Percentiles rank a stretch among this genome's conserved stretches.
These are phyloP conservation scores for Idaea dimidiata DNA, from an alignment of 2,888 invertebrate genomes.

Conservation along the genomic window DNA sequence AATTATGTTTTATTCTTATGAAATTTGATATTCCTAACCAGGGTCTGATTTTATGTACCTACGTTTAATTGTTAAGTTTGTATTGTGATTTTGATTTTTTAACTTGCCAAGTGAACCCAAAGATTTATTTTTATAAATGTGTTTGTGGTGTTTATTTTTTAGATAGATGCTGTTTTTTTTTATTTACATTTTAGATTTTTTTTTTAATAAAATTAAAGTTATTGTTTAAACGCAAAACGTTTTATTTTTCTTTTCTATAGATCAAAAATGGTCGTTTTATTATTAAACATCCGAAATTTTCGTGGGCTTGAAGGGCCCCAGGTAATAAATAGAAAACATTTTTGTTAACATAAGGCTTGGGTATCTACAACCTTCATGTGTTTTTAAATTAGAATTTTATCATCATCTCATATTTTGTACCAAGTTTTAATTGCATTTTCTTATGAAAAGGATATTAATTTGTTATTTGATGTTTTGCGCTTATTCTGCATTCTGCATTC, in stretches of 20 bases:
- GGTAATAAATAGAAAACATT: too few relatives aligned
- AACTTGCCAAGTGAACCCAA: conserved; percentile 70
- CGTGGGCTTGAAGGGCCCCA: too few relatives aligned
- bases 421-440: background rate
- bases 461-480: background rate
- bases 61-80: conserved; percentile 51
- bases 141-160: conserved; percentile 37
- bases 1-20: conserved; percentile 36
- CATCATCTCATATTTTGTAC: background rate
- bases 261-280: too few relatives aligned
- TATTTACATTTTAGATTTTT: background rate
- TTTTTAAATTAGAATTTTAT: background rate
- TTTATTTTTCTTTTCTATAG: background rate
- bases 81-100: conserved; percentile 47
- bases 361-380: too few relatives aligned
- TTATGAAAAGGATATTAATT: background rate
- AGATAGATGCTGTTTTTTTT: conserved; percentile 12
- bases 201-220: background rate
- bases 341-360: too few relatives aligned
- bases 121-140: conserved; percentile 57
- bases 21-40: conserved; percentile 54
- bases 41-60: conserved; percentile 50
- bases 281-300: too few relatives aligned
- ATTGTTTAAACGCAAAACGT: background rate
- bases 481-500: background rate